Evolutionary conservation across 2,797 vertebrate species (phyloP), one percentile per base, ranked within the genome.

Genomic region (Eutrigla gurnardus): DNA sequence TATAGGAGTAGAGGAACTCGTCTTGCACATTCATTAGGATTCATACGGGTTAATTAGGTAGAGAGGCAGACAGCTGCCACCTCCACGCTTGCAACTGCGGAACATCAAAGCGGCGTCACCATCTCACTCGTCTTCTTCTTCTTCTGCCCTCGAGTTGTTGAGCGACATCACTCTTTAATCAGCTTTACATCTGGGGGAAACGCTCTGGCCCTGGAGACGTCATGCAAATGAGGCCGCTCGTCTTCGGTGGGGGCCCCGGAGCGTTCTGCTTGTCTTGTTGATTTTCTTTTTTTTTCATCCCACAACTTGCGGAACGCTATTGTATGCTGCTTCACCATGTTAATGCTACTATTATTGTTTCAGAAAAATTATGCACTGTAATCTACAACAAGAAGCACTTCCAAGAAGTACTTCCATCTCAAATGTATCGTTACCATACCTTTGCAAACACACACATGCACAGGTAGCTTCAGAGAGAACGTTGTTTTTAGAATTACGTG

Each of bases 141-240:
- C 25, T 25, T 25, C 65, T 82, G 77, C 84, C 83, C 86, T 87
- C 58, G 15, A 75, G 89, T 90, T 83, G 74, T 80, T 75, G 81
- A 75, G 77, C 67, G 53, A 83, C 82, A 82, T 87, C 75, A 47
- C 84, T 86, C 82, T 92, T 92, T 90, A 91, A 93, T 93, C 86
- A 89, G 86, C 72, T 88, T 70, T 72, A 85, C 72, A 91, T 87
- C 86, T 82, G 65, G 86, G 81, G 86, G 25, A 25, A 90, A 61
- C 10, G 47, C 70, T 71, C 54, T 74, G 61, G 25, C 82, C 89
- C 73, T 58, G 37, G 84, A 86, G 85, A 85, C 78, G 85, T 87
- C 64, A 92, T 84, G 89, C 73, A 90, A 92, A 92, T 88, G 66
- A 89, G 65, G 59, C 42, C 60, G 0, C 33, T 50, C 12, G 54